Conservation (phyloP, 1,140 invertebrate genomes). For the Drosophila equinoxialis region DNA sequence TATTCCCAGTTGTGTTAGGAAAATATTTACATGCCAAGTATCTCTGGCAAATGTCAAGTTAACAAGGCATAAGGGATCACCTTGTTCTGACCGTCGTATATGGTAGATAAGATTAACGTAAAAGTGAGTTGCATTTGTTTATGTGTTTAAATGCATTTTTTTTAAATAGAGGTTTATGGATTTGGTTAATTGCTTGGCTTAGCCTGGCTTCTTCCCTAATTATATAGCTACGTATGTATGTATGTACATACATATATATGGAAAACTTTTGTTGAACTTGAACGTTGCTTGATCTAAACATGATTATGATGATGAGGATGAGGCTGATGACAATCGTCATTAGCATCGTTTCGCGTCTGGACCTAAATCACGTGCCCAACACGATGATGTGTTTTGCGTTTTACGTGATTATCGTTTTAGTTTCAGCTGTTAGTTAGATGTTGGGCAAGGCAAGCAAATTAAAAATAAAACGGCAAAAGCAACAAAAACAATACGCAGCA, state of each 20-base stretch:
- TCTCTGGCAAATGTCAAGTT: not conserved
- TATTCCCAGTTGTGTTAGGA: not conserved
- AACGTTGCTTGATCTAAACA: conserved; percentile 5
- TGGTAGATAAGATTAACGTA: not conserved
- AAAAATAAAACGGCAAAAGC: conserved; percentile 13
- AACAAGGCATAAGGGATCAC: conserved; percentile 5
- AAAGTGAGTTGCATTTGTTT: conserved; percentile 6
- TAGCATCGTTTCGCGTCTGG: not conserved
- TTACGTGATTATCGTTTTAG: conserved; percentile 47
- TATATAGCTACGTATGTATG: too few species aligned
- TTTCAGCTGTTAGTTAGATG: conserved; percentile 34
- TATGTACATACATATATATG: not conserved
- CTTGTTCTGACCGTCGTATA: conserved; percentile 6
- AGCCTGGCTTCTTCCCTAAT: not conserved
- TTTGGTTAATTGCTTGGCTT: conserved; percentile 8
- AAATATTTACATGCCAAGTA: not conserved
- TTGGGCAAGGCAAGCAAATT: conserved; percentile 33
- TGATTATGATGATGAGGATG: conserved; percentile 11
- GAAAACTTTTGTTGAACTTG: conserved; percentile 14
- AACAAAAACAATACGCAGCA: not conserved
- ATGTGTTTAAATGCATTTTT: conserved; percentile 5
- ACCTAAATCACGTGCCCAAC: conserved; percentile 1
- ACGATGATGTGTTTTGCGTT: conserved; percentile 33
- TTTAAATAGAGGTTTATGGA: not conserved
- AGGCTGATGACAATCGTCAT: conserved; percentile 3